Evolutionary conservation across 2,888 invertebrate species (phyloP).

Genomic region (Esperia sulphurella): DNA sequence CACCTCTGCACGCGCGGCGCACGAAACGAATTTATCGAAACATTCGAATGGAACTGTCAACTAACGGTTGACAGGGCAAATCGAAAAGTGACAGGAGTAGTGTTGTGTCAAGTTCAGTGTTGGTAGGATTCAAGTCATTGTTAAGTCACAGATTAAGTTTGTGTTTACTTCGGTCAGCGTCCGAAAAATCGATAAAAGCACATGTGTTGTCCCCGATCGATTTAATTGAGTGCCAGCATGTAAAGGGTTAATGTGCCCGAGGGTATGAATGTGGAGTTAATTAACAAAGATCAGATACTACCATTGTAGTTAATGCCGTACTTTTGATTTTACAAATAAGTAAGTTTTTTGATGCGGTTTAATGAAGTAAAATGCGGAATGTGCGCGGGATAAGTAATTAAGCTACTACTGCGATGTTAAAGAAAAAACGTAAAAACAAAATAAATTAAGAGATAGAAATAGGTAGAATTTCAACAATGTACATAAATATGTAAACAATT

Average conservation of each 20-base stretch:
- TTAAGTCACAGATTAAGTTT: conserved; percentile 8
- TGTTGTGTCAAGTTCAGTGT: conserved; percentile 52
- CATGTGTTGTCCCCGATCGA: conserved; percentile 23
- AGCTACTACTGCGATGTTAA: conserved; percentile 16
- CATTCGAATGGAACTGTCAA: conserved; percentile 43
- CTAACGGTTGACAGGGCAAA: conserved; percentile 32
- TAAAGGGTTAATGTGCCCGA: conserved; percentile 13
- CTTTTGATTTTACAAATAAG: not conserved
- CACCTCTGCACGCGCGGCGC: conserved; percentile 47
- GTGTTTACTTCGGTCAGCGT: conserved; percentile 46
- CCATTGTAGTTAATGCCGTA: not conserved
- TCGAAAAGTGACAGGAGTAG: conserved; percentile 41
- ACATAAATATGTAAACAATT: too few relatives aligned
- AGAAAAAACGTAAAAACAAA: too few relatives aligned
- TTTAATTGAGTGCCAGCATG: conserved; percentile 30
- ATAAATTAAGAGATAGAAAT: too few relatives aligned
- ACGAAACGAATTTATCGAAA: conserved; percentile 46
- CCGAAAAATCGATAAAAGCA: conserved; percentile 28
- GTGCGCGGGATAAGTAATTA: not conserved
- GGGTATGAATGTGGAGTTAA: not conserved
- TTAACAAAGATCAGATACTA: not conserved
- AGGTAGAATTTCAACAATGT: too few relatives aligned
- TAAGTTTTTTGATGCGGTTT: not conserved
- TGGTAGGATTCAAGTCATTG: conserved; percentile 20
- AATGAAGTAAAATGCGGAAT: not conserved